These are phyloP conservation scores for Seira ritae DNA, from an alignment of 2,888 invertebrate species.

Conservation along the genomic window DNA sequence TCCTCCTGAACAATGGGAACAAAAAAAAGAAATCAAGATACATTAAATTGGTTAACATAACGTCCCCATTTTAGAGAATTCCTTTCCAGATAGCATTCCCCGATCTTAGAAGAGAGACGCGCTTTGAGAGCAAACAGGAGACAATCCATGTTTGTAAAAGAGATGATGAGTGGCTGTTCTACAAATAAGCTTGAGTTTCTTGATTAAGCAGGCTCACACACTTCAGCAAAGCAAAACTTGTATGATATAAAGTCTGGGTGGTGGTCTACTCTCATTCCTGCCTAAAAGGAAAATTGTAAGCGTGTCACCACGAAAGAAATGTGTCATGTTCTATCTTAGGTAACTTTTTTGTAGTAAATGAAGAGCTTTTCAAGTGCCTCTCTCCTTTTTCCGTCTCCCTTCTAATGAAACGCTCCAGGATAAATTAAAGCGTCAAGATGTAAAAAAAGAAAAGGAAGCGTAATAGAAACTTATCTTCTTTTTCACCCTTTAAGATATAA, in stretches of 20 bases:
- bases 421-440: background rate
- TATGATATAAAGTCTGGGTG: too few species aligned
- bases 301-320: slow-evolving; percentile 28
- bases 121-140: too few species aligned
- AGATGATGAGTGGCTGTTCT: slow-evolving; percentile 26
- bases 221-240: too few species aligned
- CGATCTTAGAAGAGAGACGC: too few species aligned
- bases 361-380: slow-evolving; percentile 40
- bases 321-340: slow-evolving; percentile 39
- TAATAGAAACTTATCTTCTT: too few species aligned
- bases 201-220: slow-evolving; percentile 20
- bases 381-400: background rate
- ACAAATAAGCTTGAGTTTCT: slow-evolving; percentile 40
- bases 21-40: slow-evolving; percentile 47
- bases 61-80: slow-evolving; percentile 29
- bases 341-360: slow-evolving; percentile 18
- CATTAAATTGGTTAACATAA: slow-evolving; percentile 45
- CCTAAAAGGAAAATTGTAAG: background rate
- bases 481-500: too few species aligned
- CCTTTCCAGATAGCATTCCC: background rate
- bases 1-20: slow-evolving; percentile 81
- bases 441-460: too few species aligned
- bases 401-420: slow-evolving; percentile 30
- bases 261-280: background rate
- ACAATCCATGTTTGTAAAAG: too few species aligned